phyloP scores from a whole-genome alignment of 2,797 vertebrate genomes.

The Halcyon badia region DNA sequence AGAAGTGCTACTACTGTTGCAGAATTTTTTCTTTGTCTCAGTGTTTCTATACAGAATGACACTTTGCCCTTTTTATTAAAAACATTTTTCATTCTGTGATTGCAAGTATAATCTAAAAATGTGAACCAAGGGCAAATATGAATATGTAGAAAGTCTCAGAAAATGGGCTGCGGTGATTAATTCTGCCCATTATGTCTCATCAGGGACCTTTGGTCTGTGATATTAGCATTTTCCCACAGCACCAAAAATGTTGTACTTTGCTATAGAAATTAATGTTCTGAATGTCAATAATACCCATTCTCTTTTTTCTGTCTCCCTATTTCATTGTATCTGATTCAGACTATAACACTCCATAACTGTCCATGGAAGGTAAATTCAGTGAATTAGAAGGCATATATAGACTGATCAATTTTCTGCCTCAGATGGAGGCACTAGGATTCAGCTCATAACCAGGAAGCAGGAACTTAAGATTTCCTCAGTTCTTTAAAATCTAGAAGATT shows the following conservation, averaged over 20 bases:
- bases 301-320: not conserved
- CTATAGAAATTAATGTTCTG: not conserved
- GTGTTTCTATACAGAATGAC: not conserved
- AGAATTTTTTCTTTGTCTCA: not conserved
- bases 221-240: not conserved
- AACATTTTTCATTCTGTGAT: slow-evolving; percentile 14
- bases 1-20: not conserved
- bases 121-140: not conserved
- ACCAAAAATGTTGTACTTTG: not conserved
- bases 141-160: not conserved
- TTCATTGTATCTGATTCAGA: not conserved
- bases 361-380: not conserved
- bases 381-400: not conserved
- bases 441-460: not conserved
- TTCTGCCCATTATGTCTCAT: not conserved
- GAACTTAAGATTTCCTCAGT: not conserved
- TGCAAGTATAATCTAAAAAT: not conserved
- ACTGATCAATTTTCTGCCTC: not conserved
- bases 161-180: not conserved
- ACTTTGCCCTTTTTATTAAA: slow-evolving; percentile 27
- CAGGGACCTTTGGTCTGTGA: not conserved
- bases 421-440: not conserved
- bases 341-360: not conserved
- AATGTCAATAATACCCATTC: not conserved
- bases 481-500: not conserved